Evolutionary conservation across 2,797 vertebrate genomes (phyloP), one percentile per base, ranked within the genome.

Genomic region (Liparis tanakae): DNA sequence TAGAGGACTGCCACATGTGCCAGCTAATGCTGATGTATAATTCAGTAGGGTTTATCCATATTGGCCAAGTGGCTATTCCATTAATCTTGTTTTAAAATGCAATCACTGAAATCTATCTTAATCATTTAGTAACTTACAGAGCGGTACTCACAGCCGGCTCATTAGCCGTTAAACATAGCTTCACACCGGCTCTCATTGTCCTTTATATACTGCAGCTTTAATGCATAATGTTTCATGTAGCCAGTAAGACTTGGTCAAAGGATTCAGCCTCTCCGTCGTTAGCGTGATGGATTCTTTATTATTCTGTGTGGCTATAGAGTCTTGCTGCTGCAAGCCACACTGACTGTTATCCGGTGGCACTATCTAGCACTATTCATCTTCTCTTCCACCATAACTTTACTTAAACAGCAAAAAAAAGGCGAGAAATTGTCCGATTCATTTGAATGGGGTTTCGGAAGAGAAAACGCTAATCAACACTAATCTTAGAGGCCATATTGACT

Each of bases 71-170:
- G 64, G 22, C 10, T 39, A 5, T 46, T 61, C 34, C 7, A 7
- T 51, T 2, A 57, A 10, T 39, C 13, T 15, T 8, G 25, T 43
- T 46, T 55, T 74, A 61, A 43, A 76, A 65, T 41, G 17, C 10
- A 68, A n/a, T 71, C 13, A 53, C 51, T 58, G 15, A 55, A 65
- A 58, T 20, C n/a, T 33, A 36, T 74, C 60, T 50, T 25, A 20
- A 51, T 54, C 9, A 48, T 20, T 43, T 15, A 73, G 51, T 22
- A 17, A 39, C 55, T 69, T 18, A 22, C 10, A 34, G 25, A 62
- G n/a, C 36, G 41, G 46, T 36, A 63, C 34, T 37, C 50, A 30
- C 43, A 55, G 41, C 10, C 12, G 20, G 36, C 44, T 62, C 39
- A 65, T 60, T 53, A 50, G 18, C 25, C 43, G 58, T 53, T 57